Evolutionary conservation across 2,888 invertebrate species (phyloP), one percentile per base, ranked within the genome.

Genomic region (Cephus sareptanus): DNA sequence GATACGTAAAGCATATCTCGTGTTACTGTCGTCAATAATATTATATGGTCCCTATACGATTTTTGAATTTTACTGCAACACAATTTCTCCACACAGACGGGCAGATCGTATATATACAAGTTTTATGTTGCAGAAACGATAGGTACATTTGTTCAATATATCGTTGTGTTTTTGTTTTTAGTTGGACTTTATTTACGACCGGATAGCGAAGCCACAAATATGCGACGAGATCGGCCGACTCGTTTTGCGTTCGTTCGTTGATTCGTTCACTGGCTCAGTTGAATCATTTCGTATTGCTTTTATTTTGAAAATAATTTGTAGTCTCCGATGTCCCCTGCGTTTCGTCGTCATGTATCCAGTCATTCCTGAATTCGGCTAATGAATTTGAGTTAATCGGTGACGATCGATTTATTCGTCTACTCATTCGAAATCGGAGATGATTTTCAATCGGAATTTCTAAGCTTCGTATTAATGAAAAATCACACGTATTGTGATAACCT

Each of bases 61-160:
- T 56, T 56, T 56, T 56, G 23, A 23, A 56, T 56, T 56, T 56
- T 56, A 56, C 56, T 56, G 56, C 56, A 56, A 56, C 23, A 15
- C 56, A 56, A 23, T 15, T 56, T 56, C 56, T 9, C 23, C 56
- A 56, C 23, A 56, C 56, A 56, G 23, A 9, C 56, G 0, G 40
- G 40, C 40, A 56, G 23, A 9, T 56, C 23, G 6, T 9, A 23
- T 56, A 56, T 23, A 23, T 56, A 56, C 13, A 71, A 31, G 87
- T 86, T 91, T 91, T 91, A 91, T 91, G 91, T 90, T 90, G 88
- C 90, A 90, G 90, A 91, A 91, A 88, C 89, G 90, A 91, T 90
- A 88, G 88, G 85, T 89, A 88, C 89, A 87, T 90, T 91, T 89
- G 89, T 90, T 90, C 89, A 89, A 89, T 90, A 89, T 89, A 90